These are phyloP conservation scores for Mesochorus sp. DNA, from an alignment of 2,888 invertebrate genomes.

Conservation along the genomic window DNA sequence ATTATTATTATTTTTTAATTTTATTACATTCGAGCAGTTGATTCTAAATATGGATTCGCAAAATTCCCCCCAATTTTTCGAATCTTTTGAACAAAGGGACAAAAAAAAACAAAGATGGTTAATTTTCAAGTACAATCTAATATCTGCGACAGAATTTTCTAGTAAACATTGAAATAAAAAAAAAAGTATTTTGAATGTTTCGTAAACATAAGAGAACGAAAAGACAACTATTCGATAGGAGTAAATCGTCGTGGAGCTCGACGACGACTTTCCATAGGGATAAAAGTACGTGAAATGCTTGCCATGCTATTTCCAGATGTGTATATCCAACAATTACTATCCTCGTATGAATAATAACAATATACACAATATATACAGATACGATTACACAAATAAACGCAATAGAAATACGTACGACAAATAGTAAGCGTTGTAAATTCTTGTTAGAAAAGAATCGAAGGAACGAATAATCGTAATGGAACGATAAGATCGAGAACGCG, in stretches of 20 bases:
- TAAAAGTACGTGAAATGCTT: constrained; percentile 46
- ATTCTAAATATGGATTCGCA: too few relatives aligned
- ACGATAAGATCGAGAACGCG: constrained; percentile 14
- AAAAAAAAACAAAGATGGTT: too few relatives aligned
- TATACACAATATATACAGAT: neutral
- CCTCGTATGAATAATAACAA: neutral
- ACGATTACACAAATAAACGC: neutral
- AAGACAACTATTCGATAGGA: neutral
- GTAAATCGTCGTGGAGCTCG: constrained; percentile 35
- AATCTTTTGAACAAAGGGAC: too few relatives aligned
- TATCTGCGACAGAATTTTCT: too few relatives aligned
- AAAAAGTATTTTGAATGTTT: too few relatives aligned
- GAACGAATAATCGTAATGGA: neutral
- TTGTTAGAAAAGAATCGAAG: neutral
- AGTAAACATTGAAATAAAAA: too few relatives aligned
- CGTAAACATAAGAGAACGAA: too few relatives aligned
- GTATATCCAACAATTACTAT: constrained; percentile 27
- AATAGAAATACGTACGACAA: neutral
- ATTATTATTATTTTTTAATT: too few relatives aligned
- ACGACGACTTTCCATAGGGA: constrained; percentile 48
- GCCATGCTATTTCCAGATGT: constrained; percentile 67
- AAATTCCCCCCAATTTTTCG: too few relatives aligned
- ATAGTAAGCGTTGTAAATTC: neutral
- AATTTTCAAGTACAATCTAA: too few relatives aligned
- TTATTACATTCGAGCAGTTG: too few relatives aligned